These are phyloP conservation scores for Hirtodrosophila confusa DNA, from an alignment of 2,888 invertebrate genomes.

Conservation along the genomic window DNA sequence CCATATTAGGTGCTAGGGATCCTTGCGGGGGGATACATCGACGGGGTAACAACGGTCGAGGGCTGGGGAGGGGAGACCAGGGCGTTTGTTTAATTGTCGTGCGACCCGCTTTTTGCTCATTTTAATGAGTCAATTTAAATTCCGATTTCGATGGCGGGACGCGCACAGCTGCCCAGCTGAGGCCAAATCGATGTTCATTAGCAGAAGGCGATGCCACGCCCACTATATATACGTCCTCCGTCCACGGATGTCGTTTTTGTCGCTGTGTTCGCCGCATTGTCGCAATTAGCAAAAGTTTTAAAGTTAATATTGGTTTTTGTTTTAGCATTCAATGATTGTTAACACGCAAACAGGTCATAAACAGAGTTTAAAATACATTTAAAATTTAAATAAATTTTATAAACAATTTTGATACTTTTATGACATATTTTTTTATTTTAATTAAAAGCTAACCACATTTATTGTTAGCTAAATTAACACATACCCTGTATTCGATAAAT, in stretches of 20 bases:
- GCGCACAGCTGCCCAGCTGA: slow-evolving; percentile 44
- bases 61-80: slow-evolving; percentile 16
- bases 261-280: slow-evolving; percentile 56
- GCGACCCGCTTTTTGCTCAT: slow-evolving; percentile 76
- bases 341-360: slow-evolving; percentile 19
- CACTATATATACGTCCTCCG: slow-evolving; percentile 1
- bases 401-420: slow-evolving; percentile 6
- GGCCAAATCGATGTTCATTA: slow-evolving; percentile 79
- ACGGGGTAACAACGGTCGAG: neutral
- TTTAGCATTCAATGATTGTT: slow-evolving; percentile 44
- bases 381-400: slow-evolving; percentile 13
- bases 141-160: slow-evolving; percentile 77
- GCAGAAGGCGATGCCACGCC: slow-evolving; percentile 58
- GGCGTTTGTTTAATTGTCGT: slow-evolving; percentile 76
- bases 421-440: slow-evolving; percentile 42
- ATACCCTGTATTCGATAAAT: neutral
- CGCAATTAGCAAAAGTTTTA: slow-evolving; percentile 73
- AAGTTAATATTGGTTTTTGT: slow-evolving; percentile 64
- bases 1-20: slow-evolving; percentile 50
- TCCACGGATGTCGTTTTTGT: slow-evolving; percentile 32
- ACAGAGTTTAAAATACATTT: neutral
- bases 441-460: slow-evolving; percentile 65
- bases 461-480: slow-evolving; percentile 44
- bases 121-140: slow-evolving; percentile 80
- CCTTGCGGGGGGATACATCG: slow-evolving; percentile 9